A percentile compares a stretch with the other conserved stretches of the same genome.
Evolutionary conservation across 2,888 invertebrate genomes (phyloP).

Genomic region (Thereva nobilitata): DNA sequence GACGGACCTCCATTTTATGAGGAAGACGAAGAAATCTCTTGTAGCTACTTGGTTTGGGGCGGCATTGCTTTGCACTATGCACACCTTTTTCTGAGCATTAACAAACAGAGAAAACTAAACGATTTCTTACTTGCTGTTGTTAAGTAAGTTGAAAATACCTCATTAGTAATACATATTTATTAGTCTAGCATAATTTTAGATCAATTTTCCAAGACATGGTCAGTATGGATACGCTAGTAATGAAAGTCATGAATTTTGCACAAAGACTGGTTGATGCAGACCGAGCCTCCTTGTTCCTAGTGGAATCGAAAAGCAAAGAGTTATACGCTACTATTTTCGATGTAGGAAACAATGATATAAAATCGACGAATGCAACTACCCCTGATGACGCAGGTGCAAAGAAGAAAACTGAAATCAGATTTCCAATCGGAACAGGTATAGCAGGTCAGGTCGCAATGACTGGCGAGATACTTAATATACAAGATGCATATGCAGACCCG

Average conservation of each 20-base stretch:
- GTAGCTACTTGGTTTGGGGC: conserved; percentile 71
- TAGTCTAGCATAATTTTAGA: conserved; percentile 59
- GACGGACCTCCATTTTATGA: conserved; percentile 63
- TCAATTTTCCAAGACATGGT: conserved; percentile 88
- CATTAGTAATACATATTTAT: neutral
- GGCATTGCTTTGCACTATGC: conserved; percentile 72
- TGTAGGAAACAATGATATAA: conserved; percentile 59
- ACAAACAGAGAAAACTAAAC: conserved; percentile 71
- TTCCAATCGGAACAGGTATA: conserved; percentile 77
- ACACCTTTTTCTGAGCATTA: conserved; percentile 70
- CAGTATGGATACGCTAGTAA: conserved; percentile 78
- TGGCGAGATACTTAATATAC: conserved; percentile 78
- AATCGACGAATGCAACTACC: conserved; percentile 42
- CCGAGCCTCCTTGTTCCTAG: conserved; percentile 79
- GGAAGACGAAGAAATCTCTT: conserved; percentile 71
- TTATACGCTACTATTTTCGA: conserved; percentile 84
- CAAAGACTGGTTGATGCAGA: conserved; percentile 82
- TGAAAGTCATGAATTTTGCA: conserved; percentile 82
- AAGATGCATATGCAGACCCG: conserved; percentile 78
- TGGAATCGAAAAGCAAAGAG: conserved; percentile 73
- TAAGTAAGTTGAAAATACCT: conserved; percentile 65
- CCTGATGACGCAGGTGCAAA: conserved; percentile 49
- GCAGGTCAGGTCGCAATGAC: conserved; percentile 81
- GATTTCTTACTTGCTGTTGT: conserved; percentile 80
- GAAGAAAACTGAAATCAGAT: conserved; percentile 64